Evolutionary conservation across 1,140 invertebrate genomes (phyloP), one percentile per base, ranked within the genome.

Genomic region (Leptinotarsa texana): DNA sequence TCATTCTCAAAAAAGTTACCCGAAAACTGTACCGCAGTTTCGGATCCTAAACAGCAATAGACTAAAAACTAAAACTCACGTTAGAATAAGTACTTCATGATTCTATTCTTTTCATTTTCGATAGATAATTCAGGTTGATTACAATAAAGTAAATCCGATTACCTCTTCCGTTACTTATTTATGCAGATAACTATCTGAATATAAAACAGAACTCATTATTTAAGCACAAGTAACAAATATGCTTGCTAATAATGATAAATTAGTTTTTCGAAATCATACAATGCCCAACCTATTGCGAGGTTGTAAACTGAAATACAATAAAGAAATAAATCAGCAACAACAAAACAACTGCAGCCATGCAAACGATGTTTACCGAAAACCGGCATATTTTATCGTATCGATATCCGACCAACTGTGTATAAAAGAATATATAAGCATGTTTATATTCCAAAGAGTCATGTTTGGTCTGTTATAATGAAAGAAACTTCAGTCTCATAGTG

Each of bases 341-440:
- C 21, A 72, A 72, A 62, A 61, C 21, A 63, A 72, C 49, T 22
- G 18, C 57, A 21, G 61, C 22, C 69, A 57, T 61, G 21, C 69
- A 62, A 63, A 51, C 49, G 11, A 62, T 62, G 69, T 72, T 72
- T 72, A 72, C 69, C 69, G 69, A 72, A 72, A 72, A 72, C 69
- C n/a, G 57, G 69, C 69, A 72, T 72, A 72, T 62, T 72, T 73
- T 73, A 73, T 73, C 72, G 62, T 73, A 73, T 73, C 63, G 72
- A 73, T 66, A 73, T 73, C 72, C 61, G 27, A 66, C 18, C 72
- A 63, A 72, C 70, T 62, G 72, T 73, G 72, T 73, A 73, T 67
- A 65, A 73, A 67, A 73, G 72, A 73, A 67, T 73, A 73, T 48
- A 73, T 73, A 73, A 73, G 65, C 72, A 51, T 73, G 72, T 73